Percentiles rank a stretch among this genome's conserved stretches.
Evolutionary conservation across 2,113 vertebrate genomes (phyloP).

Genomic region (Anthoscopus minutus): DNA sequence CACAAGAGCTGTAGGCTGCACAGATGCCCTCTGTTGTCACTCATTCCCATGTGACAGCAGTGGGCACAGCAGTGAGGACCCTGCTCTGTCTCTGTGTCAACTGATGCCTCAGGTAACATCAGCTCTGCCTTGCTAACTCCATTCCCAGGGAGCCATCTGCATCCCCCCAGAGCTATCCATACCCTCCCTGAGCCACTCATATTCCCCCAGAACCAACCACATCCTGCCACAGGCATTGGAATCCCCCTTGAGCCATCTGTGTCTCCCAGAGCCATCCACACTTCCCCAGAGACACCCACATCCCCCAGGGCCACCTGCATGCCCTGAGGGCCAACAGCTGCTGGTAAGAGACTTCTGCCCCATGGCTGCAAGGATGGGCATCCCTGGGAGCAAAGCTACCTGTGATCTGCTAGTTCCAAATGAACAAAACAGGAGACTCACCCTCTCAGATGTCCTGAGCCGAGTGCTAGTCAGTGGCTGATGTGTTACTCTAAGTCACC

Average conservation of each 20-base stretch:
- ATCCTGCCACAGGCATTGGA: neutral
- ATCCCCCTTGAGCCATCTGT: neutral
- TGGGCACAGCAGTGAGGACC: accelerated
- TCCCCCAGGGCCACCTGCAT: neutral
- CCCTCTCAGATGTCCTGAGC: neutral
- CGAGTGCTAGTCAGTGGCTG: accelerated
- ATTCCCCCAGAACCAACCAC: neutral
- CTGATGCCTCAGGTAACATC: neutral
- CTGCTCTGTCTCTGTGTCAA: neutral
- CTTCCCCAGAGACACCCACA: too few relatives aligned
- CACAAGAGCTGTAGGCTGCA: neutral
- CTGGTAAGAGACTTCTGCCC: neutral
- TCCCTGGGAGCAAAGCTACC: accelerated
- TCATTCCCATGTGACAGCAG: accelerated
- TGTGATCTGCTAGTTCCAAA: neutral
- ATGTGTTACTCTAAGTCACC: neutral
- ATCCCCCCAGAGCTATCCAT: neutral
- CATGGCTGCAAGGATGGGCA: neutral
- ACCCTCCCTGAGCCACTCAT: neutral
- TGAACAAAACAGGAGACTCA: neutral
- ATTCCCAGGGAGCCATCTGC: neutral
- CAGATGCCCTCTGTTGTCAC: neutral
- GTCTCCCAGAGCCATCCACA: too few relatives aligned
- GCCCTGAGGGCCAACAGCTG: neutral
- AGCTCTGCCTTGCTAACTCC: neutral